A percentile compares a stretch with the other conserved stretches of the same genome.
Evolutionary conservation across 2,888 invertebrate genomes (phyloP).

Genomic region (Coecobrya sp.): DNA sequence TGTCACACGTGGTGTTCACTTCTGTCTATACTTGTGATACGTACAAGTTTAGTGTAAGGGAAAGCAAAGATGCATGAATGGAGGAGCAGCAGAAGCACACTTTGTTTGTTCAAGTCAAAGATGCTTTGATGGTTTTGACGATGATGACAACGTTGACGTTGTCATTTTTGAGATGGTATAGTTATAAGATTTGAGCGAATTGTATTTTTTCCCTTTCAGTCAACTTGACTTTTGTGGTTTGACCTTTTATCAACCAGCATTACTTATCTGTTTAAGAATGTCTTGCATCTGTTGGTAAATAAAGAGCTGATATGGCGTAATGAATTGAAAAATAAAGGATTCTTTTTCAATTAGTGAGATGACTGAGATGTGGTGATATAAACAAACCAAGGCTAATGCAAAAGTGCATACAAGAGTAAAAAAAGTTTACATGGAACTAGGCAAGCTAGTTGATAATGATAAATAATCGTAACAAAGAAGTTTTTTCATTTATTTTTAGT

Average conservation of each 20-base stretch:
- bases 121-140: neutral
- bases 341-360: no score
- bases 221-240: slow-evolving; percentile 44
- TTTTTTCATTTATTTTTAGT: neutral
- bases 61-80: neutral
- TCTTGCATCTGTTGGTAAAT: neutral
- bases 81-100: neutral
- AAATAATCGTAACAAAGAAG: neutral
- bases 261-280: neutral
- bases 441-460: neutral
- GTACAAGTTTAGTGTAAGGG: neutral
- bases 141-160: slow-evolving; percentile 26
- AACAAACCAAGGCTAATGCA: neutral
- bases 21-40: neutral
- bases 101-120: neutral
- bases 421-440: slow-evolving; percentile 1
- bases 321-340: no score
- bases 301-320: no score
- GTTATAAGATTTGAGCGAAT: slow-evolving; percentile 15
- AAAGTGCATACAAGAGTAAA: neutral
- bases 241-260: slow-evolving; percentile 40
- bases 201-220: slow-evolving; percentile 23
- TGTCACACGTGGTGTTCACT: slow-evolving; percentile 55
- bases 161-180: neutral
- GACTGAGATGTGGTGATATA: no score